phyloP scores from a whole-genome alignment of 2,888 invertebrate species.

The Vanessa cardui region DNA sequence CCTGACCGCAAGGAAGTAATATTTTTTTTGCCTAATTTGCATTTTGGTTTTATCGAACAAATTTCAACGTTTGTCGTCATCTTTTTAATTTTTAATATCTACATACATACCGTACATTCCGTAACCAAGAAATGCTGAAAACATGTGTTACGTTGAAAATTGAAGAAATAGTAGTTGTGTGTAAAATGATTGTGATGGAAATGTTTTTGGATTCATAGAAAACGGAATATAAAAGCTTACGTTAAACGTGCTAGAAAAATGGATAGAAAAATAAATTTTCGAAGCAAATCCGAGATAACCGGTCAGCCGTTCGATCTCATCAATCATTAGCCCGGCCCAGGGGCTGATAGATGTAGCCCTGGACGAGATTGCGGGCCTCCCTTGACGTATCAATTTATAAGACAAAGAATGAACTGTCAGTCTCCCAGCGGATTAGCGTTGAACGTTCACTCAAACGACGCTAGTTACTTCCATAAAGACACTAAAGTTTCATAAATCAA shows the following conservation, averaged over 20 bases:
- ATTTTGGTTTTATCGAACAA: constrained; percentile 61
- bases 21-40: constrained; percentile 74
- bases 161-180: background rate
- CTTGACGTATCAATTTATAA: constrained; percentile 80
- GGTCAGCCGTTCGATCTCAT: constrained; percentile 63
- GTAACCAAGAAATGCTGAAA: constrained; percentile 4
- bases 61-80: constrained; percentile 48
- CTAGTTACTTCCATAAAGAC: constrained; percentile 17
- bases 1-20: constrained; percentile 71
- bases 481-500: background rate
- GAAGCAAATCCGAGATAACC: constrained; percentile 48
- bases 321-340: constrained; percentile 68
- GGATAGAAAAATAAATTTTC: constrained; percentile 44
- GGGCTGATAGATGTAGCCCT: constrained; percentile 67
- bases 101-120: constrained; percentile 5
- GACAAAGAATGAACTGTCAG: constrained; percentile 74
- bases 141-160: background rate
- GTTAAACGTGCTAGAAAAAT: constrained; percentile 26
- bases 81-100: constrained; percentile 42
- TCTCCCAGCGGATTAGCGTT: constrained; percentile 58
- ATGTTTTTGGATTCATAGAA: constrained; percentile 2
- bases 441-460: constrained; percentile 29
- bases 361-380: constrained; percentile 65
- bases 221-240: constrained; percentile 8
- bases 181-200: background rate